These are phyloP conservation scores for Cheirogaleus major DNA, from an alignment of 2,797 vertebrate species.

Conservation along the genomic window DNA sequence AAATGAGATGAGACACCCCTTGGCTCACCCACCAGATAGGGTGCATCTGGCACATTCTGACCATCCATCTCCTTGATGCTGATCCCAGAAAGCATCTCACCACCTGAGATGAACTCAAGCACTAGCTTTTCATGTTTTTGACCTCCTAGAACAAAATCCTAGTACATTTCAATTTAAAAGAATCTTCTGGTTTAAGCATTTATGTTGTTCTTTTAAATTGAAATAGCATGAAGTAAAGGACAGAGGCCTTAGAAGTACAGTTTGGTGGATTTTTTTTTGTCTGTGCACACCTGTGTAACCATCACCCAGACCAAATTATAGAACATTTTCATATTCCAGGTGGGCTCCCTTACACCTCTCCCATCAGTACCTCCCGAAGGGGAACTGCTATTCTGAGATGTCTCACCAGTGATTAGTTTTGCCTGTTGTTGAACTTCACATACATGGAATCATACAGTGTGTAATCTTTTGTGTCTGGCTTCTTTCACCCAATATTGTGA, in stretches of 20 bases:
- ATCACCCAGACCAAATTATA: not conserved
- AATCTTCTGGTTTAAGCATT: not conserved
- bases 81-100: not conserved
- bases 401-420: constrained; percentile 10
- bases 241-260: constrained; percentile 21
- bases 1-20: not conserved
- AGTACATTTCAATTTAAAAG: constrained; percentile 26
- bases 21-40: not conserved
- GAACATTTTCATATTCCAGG: not conserved
- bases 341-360: not conserved
- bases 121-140: constrained; percentile 35
- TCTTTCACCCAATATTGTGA: constrained; percentile 34
- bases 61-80: not conserved
- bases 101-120: not conserved
- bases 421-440: not conserved
- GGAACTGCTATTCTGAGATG: not conserved
- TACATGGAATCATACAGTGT: not conserved
- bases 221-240: constrained; percentile 37
- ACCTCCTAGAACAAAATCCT: constrained; percentile 26
- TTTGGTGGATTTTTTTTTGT: not conserved
- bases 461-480: not conserved
- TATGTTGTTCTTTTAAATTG: constrained; percentile 50
- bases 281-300: not conserved
- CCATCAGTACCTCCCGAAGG: not conserved
- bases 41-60: constrained; percentile 25